These are phyloP conservation scores for Oligia latruncula DNA, from an alignment of 2,888 invertebrate species.

Conservation along the genomic window DNA sequence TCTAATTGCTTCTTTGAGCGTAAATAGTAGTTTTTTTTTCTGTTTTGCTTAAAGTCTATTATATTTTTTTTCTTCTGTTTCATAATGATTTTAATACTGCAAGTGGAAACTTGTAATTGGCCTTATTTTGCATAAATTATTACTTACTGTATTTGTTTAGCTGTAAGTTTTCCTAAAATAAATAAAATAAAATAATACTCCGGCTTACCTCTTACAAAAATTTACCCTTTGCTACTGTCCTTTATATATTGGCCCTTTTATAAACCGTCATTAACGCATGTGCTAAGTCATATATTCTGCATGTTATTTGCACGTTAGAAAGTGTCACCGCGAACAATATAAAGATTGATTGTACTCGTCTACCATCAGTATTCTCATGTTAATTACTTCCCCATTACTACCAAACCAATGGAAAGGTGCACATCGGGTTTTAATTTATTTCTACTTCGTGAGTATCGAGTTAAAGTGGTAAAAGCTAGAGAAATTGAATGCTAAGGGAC, in stretches of 20 bases:
- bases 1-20: no score
- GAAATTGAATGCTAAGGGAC: constrained; percentile 35
- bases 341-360: neutral
- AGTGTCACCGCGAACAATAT: neutral
- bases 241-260: neutral
- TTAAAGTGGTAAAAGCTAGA: constrained; percentile 41
- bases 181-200: no score
- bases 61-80: no score
- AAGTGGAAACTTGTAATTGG: no score
- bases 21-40: no score
- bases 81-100: no score
- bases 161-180: no score
- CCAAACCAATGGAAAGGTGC: constrained; percentile 19
- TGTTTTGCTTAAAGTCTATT: no score
- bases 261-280: neutral
- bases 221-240: no score
- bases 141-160: no score
- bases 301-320: neutral
- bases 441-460: constrained; percentile 17
- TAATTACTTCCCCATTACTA: constrained; percentile 4
- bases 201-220: no score
- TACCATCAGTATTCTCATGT: constrained; percentile 14
- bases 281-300: neutral
- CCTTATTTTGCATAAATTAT: no score
- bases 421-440: constrained; percentile 43